phyloP scores from a whole-genome alignment of 2,113 vertebrate genomes.

The Labeo catla region DNA sequence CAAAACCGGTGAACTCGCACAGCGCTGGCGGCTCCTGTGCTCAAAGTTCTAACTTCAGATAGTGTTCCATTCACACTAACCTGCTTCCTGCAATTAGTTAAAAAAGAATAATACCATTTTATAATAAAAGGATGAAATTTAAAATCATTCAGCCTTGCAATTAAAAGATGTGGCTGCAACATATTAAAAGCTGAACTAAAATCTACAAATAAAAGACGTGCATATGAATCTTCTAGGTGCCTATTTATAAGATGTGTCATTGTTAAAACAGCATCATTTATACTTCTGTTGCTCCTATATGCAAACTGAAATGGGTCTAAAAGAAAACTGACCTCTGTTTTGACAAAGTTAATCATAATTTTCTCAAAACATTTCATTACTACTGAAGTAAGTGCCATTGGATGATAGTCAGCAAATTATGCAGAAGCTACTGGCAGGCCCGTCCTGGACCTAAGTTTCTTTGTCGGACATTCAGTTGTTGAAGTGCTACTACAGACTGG shows the following conservation, averaged over 20 bases:
- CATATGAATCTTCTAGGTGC: not conserved
- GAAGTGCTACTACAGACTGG: too few species aligned
- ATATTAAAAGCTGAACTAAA: not conserved
- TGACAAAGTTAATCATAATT: too few species aligned
- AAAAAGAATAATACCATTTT: not conserved
- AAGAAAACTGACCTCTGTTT: too few species aligned
- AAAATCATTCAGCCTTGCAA: not conserved
- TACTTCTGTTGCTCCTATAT: too few species aligned
- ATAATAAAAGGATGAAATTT: not conserved
- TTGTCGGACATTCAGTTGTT: too few species aligned
- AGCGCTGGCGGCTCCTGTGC: not conserved
- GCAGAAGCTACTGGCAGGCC: too few species aligned
- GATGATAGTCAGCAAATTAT: too few species aligned
- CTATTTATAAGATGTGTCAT: not conserved
- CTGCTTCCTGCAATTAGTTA: not conserved
- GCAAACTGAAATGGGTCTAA: too few species aligned
- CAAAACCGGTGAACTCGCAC: not conserved
- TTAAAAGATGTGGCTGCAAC: not conserved
- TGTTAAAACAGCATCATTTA: not conserved
- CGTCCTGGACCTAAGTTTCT: too few species aligned
- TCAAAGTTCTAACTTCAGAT: not conserved
- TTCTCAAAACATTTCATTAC: too few species aligned
- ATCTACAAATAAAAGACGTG: not conserved
- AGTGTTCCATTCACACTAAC: not conserved
- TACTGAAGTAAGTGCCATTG: too few species aligned